Evolutionary conservation across 1,140 invertebrate genomes (phyloP).

Genomic region (Caenorhabditis elegans): WBcel235 BX284603.4:9795501-9796000

Average conservation of each 20-base stretch:
- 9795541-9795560: background rate
- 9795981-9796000: background rate
- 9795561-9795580: background rate
- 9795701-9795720: background rate
- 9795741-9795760: constrained; percentile 9
- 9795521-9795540: no score
- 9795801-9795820: constrained; percentile 18
- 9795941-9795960: constrained; percentile 18
- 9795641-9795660: constrained; percentile 7
- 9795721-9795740: background rate
- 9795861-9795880: background rate
- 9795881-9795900: background rate
- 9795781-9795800: background rate
- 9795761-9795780: constrained; percentile 1
- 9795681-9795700: background rate
- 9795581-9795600: background rate
- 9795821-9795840: background rate
- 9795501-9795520: background rate
- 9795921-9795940: background rate
- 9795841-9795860: no score
- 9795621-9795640: constrained; percentile 8
- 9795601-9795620: background rate
- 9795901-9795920: background rate
- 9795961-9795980: background rate
- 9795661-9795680: background rate